Percentiles rank a stretch among this genome's conserved stretches.
phyloP scores from a whole-genome alignment of 2,797 vertebrate genomes.

The Aselliscus stoliczkanus region DNA sequence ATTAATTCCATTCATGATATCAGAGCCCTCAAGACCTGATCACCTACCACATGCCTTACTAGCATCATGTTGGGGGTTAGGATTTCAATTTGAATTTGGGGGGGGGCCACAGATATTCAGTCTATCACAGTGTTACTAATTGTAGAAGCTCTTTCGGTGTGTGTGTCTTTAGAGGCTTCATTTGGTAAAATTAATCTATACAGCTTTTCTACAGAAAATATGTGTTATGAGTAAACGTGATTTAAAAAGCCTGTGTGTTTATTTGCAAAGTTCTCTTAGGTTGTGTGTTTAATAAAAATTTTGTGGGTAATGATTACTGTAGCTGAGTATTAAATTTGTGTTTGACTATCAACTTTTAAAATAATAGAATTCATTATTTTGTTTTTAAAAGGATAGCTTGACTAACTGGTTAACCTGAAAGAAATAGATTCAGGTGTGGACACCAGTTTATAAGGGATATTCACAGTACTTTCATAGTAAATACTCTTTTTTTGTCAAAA shows the following conservation, averaged over 20 bases:
- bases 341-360: slow-evolving; percentile 20
- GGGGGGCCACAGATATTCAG: background rate
- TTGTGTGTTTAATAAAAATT: background rate
- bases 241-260: background rate
- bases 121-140: background rate
- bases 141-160: background rate
- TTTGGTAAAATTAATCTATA: slow-evolving; percentile 19
- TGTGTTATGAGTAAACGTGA: background rate
- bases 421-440: background rate
- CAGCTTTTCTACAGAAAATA: background rate
- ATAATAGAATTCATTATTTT: background rate
- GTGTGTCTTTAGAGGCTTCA: background rate
- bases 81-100: background rate
- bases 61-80: background rate
- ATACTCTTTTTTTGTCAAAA: slow-evolving; percentile 41
- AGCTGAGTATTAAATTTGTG: background rate
- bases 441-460: background rate
- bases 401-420: slow-evolving; percentile 1
- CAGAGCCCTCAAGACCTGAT: background rate
- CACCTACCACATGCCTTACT: background rate
- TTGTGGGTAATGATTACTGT: background rate
- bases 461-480: slow-evolving; percentile 39
- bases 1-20: background rate
- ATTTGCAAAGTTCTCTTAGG: background rate
- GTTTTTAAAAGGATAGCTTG: background rate